phyloP scores from a whole-genome alignment of 1,140 invertebrate genomes.

The Cydia strobilella region DNA sequence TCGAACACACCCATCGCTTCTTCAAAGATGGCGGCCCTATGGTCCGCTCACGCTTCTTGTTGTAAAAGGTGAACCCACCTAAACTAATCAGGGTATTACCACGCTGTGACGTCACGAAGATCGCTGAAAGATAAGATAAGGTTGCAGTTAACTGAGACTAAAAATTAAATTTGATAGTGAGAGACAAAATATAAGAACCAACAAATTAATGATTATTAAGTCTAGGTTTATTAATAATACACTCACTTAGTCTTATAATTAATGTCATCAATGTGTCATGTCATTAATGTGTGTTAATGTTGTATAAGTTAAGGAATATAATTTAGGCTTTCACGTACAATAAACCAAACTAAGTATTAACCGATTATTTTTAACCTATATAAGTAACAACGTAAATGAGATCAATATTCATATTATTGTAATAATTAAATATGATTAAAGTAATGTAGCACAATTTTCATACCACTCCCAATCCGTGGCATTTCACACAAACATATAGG shows the following conservation, averaged over 20 bases:
- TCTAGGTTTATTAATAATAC: too few relatives aligned
- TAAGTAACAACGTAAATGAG: neutral
- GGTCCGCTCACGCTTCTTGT: conserved; percentile 41
- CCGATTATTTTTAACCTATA: too few relatives aligned
- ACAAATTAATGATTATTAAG: neutral
- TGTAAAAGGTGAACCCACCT: conserved; percentile 54
- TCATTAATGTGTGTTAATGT: too few relatives aligned
- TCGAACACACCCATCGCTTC: conserved; percentile 54
- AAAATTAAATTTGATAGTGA: neutral
- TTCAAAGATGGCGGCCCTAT: conserved; percentile 31
- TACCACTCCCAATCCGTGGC: too few relatives aligned
- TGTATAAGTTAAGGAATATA: too few relatives aligned
- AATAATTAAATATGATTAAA: neutral
- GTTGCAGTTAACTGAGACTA: neutral
- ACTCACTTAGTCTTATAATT: too few relatives aligned
- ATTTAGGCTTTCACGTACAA: too few relatives aligned
- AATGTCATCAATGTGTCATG: too few relatives aligned
- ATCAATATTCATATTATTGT: neutral
- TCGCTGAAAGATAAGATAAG: conserved; percentile 34
- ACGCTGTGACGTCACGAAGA: conserved; percentile 47
- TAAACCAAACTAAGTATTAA: too few relatives aligned
- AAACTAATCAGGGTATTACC: conserved; percentile 50
- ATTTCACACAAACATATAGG: too few relatives aligned
- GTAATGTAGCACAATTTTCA: too few relatives aligned
- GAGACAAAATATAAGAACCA: neutral